Percentiles rank a stretch among this genome's conserved stretches.
phyloP scores from a whole-genome alignment of 2,888 invertebrate genomes.

The Drosophila anomalipes region DNA sequence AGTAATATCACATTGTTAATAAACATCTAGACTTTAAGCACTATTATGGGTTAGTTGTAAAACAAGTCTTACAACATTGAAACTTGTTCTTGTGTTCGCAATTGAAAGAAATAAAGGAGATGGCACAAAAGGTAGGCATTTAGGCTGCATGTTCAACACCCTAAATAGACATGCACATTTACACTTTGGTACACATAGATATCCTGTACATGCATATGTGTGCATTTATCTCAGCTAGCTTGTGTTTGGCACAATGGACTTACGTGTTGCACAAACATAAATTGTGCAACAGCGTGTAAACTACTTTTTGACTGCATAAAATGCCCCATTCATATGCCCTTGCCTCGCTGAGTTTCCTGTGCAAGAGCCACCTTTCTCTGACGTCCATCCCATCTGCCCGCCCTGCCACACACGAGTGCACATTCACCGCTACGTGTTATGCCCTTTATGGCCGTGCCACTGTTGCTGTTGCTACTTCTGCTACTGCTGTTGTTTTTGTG shows the following conservation, averaged over 20 bases:
- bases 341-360: constrained; percentile 48
- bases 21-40: neutral
- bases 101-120: constrained; percentile 5
- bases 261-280: constrained; percentile 82
- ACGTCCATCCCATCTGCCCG: neutral
- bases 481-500: constrained; percentile 37
- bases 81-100: neutral
- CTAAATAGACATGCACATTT: constrained; percentile 12
- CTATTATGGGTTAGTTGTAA: constrained; percentile 1
- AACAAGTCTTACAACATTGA: neutral
- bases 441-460: constrained; percentile 66
- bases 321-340: constrained; percentile 66
- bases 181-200: neutral
- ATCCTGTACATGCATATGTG: constrained; percentile 1
- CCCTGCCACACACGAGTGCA: constrained; percentile 47
- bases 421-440: constrained; percentile 74
- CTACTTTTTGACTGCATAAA: constrained; percentile 79
- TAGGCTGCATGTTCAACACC: constrained; percentile 16
- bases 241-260: constrained; percentile 68
- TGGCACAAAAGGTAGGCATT: constrained; percentile 16
- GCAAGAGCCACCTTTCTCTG: constrained; percentile 15
- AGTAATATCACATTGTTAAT: neutral
- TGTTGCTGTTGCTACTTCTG: constrained; percentile 36
- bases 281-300: constrained; percentile 83
- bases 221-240: constrained; percentile 40